Evolutionary conservation across 1,140 invertebrate genomes (phyloP), one percentile per base, ranked within the genome.

Genomic region (Aphis gossypii): DNA sequence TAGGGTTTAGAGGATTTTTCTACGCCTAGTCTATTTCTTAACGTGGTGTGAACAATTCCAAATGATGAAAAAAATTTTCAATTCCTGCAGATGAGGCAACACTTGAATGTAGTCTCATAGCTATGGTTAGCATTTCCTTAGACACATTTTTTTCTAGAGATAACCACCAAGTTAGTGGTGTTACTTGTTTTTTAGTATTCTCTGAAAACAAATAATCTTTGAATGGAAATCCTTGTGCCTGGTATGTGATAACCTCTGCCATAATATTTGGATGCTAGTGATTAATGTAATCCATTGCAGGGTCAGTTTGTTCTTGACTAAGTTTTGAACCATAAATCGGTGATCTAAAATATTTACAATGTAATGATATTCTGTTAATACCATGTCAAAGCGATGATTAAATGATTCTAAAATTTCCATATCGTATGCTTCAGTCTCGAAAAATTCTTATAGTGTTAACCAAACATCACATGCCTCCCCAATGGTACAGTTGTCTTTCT

Each of bases 11-110:
- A 60, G 7, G 25, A 60, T 88, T 88, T 88, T 46, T 48, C 86
- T 1, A 48, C n/a, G 35, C 46, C 46, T 88, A 88, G 44, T 51
- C 46, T 46, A 35, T 88, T 88, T 48, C 86, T 46, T 88, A 88
- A 8, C 35, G 23, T 88, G 11, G 25, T n/a, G 18, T 88, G 30
- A 1, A 88, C 30, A n/a, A 88, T n/a, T n/a, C 46, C 46, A 35
- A n/a, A 51, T 88, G 86, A 48, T 5, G 86, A 88, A 51, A 87
- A 88, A n/a, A 88, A 5, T 88, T 88, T 88, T 88, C 46, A n/a
- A 88, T 88, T 4, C n/a, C 35, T 1, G 46, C 46, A 35, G 86
- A 88, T 88, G 86, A 88, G 23, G 46, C 30, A 51, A 88, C 46
- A 0, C 30, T 35, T 48, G 46, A n/a, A 88, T n/a, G 4, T n/a